A percentile compares a stretch with the other conserved stretches of the same genome.
phyloP scores from a whole-genome alignment of 2,888 invertebrate genomes.

The Sisyra terminalis region DNA sequence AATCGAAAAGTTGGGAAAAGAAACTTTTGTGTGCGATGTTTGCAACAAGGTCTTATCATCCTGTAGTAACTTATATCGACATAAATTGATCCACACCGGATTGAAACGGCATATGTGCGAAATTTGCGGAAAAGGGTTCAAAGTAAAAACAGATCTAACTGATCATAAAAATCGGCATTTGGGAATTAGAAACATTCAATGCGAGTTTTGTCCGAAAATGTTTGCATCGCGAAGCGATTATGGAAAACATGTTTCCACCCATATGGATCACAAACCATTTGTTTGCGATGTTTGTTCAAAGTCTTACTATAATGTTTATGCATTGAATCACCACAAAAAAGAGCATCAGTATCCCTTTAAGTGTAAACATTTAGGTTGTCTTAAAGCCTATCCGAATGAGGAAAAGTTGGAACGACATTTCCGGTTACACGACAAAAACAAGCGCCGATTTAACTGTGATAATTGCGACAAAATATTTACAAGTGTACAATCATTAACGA shows the following conservation, averaged over 20 bases:
- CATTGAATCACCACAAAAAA: conserved; percentile 5
- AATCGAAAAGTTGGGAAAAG: conserved; percentile 2
- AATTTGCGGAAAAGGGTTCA: conserved; percentile 7
- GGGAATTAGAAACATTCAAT: conserved; percentile 5
- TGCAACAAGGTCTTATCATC: conserved; percentile 6
- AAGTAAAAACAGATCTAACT: conserved; percentile 4
- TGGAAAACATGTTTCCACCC: conserved; percentile 7
- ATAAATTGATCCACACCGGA: conserved; percentile 6
- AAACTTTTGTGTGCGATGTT: conserved; percentile 3
- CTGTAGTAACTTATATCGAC: conserved; percentile 5
- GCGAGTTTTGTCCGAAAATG: conserved; percentile 8
- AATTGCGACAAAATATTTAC: conserved; percentile 2
- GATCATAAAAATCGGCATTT: conserved; percentile 7
- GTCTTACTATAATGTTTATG: conserved; percentile 7
- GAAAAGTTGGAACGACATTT: conserved; percentile 6
- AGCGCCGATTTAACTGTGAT: conserved; percentile 4
- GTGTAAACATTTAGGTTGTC: conserved; percentile 2
- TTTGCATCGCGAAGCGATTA: conserved; percentile 7
- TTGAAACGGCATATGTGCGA: conserved; percentile 5
- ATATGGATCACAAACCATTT: conserved; percentile 7
- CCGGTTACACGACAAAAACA: conserved; percentile 3
- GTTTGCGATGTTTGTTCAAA: conserved; percentile 6
- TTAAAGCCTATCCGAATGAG: conserved; percentile 2
- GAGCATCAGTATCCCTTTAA: conserved; percentile 6
- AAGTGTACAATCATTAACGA: conserved; percentile 4